These are phyloP conservation scores for Drosophila monieri DNA, from an alignment of 2,888 invertebrate genomes.

Conservation along the genomic window DNA sequence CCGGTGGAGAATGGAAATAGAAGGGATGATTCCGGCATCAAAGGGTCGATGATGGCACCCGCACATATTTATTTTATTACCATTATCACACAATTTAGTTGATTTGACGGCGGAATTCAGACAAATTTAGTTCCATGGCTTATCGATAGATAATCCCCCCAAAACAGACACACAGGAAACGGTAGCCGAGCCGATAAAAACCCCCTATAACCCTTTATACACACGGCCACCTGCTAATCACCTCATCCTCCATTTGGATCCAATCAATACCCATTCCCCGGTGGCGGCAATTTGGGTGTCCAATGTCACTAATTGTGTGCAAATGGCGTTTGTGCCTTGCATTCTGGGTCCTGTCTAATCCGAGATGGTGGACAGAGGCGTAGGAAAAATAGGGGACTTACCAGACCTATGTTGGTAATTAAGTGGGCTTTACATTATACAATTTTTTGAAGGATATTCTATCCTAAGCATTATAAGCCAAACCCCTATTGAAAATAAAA, in stretches of 20 bases:
- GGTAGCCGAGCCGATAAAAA: slow-evolving; percentile 15
- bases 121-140: slow-evolving; percentile 17
- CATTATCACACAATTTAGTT: slow-evolving; percentile 74
- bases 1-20: background rate
- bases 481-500: background rate
- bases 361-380: slow-evolving; percentile 38
- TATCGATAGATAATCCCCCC: slow-evolving; percentile 29
- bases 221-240: slow-evolving; percentile 5
- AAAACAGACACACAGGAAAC: slow-evolving; percentile 8
- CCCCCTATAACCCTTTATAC: background rate
- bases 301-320: slow-evolving; percentile 83
- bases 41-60: slow-evolving; percentile 37
- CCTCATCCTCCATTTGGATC: background rate
- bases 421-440: too few relatives aligned
- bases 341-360: slow-evolving; percentile 63
- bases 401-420: background rate
- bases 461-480: background rate
- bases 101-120: slow-evolving; percentile 59
- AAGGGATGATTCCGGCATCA: slow-evolving; percentile 7
- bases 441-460: background rate
- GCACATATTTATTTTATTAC: slow-evolving; percentile 30
- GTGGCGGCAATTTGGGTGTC: slow-evolving; percentile 70
- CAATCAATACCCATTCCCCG: slow-evolving; percentile 32
- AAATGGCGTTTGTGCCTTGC: slow-evolving; percentile 78
- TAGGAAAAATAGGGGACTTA: background rate